Base-by-base conservation (phyloP, 2,113 vertebrate species). In the Isichthys henryi region DNA sequence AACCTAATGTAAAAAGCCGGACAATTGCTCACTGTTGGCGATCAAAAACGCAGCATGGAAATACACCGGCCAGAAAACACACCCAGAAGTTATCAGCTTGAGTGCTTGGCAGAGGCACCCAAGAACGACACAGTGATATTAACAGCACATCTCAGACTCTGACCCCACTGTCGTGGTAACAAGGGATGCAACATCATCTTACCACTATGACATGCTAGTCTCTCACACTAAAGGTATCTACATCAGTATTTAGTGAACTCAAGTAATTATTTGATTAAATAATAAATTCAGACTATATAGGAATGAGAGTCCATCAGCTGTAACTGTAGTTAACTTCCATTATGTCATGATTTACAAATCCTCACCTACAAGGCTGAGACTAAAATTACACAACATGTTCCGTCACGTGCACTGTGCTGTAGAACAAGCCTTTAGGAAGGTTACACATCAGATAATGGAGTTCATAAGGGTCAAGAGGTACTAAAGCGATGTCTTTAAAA, bases 1-100 rank as follows among this genome's bases (percentile, higher is more conserved):
- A 94, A 91, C 90, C 90, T 92, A 93, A 94, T 94, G 93, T 91
- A 87, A 92, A 92, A 91, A 91, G 92, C 92, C 3, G 91, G 92
- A 90, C 91, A 92, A 91, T 89, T 91, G 90, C 91, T 91, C 90
- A 90, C 90, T 88, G 70, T 88, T 87, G 89, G 66, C 87, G 93
- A 93, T 92, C 93, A 92, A 48, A 39, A 91, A 93, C 6, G 11
- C 50, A 39, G 86, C 49, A 11, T 50, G n/a, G 23, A 52, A 52
- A 86, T 9, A 17, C 27, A 49, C 27, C 11, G 49, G 85, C 84
- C 27, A 49, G 80, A 83, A 39, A 27, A 93, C 91, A 93, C 39
- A 10, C 23, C 45, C 89, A 90, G 90, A n/a, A 27, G 58, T 56
- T 27, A n/a, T 70, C 31, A 62, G 86, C 52, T 43, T 19, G 17